Conservation (phyloP, 2,113 vertebrate genomes). For the Trochalopteron elliotii region DNA sequence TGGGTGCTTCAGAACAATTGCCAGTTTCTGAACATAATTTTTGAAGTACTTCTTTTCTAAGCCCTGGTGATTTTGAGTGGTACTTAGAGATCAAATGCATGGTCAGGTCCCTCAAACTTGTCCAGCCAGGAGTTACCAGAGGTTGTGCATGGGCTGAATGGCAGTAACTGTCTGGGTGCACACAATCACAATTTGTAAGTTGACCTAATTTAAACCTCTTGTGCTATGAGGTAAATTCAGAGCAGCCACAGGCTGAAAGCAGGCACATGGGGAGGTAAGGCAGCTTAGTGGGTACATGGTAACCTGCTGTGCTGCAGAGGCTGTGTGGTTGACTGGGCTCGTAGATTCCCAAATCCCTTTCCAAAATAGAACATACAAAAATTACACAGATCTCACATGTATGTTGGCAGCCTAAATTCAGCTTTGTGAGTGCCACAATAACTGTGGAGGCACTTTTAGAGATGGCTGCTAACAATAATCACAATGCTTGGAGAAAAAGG, state of each 20-base stretch:
- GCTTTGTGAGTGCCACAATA: not conserved
- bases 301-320: not conserved
- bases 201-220: not conserved
- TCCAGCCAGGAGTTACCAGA: not conserved
- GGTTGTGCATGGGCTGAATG: not conserved
- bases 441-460: not conserved
- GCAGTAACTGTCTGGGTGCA: not conserved
- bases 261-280: not conserved
- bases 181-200: not conserved
- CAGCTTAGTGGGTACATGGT: accelerated
- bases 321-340: not conserved
- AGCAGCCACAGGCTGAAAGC: constrained; percentile 9
- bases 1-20: not conserved
- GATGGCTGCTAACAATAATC: not conserved
- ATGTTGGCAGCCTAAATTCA: not conserved
- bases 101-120: not conserved
- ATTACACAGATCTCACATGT: not conserved
- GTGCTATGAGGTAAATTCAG: not conserved
- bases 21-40: not conserved
- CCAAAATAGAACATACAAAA: not conserved
- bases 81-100: not conserved
- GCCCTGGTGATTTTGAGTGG: not conserved
- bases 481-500: not conserved
- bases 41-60: not conserved
- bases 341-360: not conserved